Evolutionary conservation across 2,113 vertebrate genomes (phyloP), one percentile per base, ranked within the genome.

Genomic region (Brachionichthys hirsutus): DNA sequence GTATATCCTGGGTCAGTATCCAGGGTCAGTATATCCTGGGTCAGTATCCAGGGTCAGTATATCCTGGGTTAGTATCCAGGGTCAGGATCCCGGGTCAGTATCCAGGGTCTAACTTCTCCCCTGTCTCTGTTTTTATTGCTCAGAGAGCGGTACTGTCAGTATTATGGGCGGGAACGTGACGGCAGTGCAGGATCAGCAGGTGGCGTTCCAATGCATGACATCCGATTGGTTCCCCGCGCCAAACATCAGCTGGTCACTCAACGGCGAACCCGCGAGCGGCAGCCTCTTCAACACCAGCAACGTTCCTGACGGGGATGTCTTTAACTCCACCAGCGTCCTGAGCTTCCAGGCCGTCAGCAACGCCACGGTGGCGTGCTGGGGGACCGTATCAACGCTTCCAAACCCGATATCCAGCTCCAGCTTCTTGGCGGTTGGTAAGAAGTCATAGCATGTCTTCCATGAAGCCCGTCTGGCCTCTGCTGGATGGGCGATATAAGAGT

Each of bases 71-170:
- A 30, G 24, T 30, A 4, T 30, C 3, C 24, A 30, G 24, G 24
- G 24, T 30, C 24, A 30, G 24, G 4, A 30, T 30, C 3, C 8
- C 8, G 24, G 24, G 24, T 30, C 24, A 30, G 3, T 30, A 4
- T 8, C 24, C 3, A 6, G 2, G 24, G 24, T 30, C 24, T 30
- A 30, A 30, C 24, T n/a, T n/a, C 24, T 30, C 24, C 5, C 8
- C 24, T 30, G 24, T 30, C 24, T 12, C 36, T 38, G 36, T 10
- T 38, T 12, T 10, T 40, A 12, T 60, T 45, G 18, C 38, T 55
- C 81, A 98, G 95, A 93, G 56, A 87, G 79, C 17, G 95, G 95
- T 52, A 75, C 77, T 3, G 83, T 97, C 81, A 22, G 10, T 72
- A 93, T 95, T 69, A 54, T 54, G 35, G 86, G 74, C 35, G 80